A percentile compares a stretch with the other conserved stretches of the same genome.
Conservation (phyloP, 2,888 invertebrate species). For the Brachypalpus laphriformis region DNA sequence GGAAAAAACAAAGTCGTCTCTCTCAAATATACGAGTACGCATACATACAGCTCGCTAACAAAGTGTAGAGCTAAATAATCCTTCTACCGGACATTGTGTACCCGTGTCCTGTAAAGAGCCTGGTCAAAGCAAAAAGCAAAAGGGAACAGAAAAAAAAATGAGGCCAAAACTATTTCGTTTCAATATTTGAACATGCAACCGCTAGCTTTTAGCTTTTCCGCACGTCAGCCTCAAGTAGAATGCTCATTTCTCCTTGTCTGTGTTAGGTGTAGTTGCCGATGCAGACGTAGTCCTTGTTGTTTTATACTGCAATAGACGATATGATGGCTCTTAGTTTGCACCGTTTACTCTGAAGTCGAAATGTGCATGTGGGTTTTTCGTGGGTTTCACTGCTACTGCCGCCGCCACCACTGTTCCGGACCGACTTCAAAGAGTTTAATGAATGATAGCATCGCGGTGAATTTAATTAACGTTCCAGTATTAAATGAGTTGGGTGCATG, state of each 20-base stretch:
- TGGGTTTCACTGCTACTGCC: background rate
- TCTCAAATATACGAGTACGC: background rate
- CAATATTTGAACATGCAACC: constrained; percentile 69
- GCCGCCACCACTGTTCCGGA: background rate
- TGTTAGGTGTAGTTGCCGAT: constrained; percentile 5
- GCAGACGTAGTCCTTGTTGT: constrained; percentile 32
- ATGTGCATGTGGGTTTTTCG: constrained; percentile 13
- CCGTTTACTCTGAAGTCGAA: constrained; percentile 38
- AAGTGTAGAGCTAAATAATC: constrained; percentile 56
- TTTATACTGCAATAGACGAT: constrained; percentile 19
- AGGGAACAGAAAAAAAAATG: constrained; percentile 11
- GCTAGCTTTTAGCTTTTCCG: constrained; percentile 63
- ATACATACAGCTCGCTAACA: constrained; percentile 23
- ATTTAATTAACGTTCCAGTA: constrained; percentile 59
- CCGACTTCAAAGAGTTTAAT: constrained; percentile 35
- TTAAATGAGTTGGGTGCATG: constrained; percentile 14
- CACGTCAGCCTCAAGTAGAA: constrained; percentile 64
- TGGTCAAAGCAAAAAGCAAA: background rate
- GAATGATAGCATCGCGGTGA: constrained; percentile 58
- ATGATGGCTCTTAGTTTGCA: constrained; percentile 48
- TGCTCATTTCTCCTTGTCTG: constrained; percentile 47
- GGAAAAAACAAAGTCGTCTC: background rate
- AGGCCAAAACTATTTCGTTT: constrained; percentile 54
- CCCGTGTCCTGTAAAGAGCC: constrained; percentile 30
- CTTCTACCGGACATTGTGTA: constrained; percentile 32